Percentiles rank a stretch among this genome's conserved stretches.
phyloP scores from a whole-genome alignment of 2,113 vertebrate species.

The Hemicordylus capensis region DNA sequence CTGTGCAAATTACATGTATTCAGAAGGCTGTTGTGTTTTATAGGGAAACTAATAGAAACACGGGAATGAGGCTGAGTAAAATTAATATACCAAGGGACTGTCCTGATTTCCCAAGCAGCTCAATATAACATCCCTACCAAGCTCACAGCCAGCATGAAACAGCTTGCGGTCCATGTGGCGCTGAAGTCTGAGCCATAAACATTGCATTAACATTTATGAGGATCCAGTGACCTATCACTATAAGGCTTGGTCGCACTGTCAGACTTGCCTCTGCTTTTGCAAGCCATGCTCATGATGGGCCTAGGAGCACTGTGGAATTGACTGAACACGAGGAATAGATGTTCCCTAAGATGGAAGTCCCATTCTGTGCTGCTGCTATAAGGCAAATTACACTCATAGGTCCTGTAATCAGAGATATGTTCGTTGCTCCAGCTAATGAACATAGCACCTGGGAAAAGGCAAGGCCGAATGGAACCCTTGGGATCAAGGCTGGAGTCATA shows the following conservation, averaged over 20 bases:
- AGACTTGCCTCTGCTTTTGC: fast-evolving
- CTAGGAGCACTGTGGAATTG: conserved; percentile 4
- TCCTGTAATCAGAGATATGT: neutral
- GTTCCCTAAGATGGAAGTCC: neutral
- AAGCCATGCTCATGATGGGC: fast-evolving
- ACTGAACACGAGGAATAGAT: neutral
- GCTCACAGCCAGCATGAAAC: conserved; percentile 39
- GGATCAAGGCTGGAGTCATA: neutral
- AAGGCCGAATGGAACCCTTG: neutral
- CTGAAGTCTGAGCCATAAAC: conserved; percentile 25
- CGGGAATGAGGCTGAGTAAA: neutral
- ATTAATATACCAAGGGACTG: neutral
- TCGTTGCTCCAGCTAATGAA: neutral
- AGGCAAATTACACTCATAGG: neutral
- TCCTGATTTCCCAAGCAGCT: conserved; percentile 32
- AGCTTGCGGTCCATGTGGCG: conserved; percentile 68
- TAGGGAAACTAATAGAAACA: neutral
- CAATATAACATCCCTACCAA: neutral
- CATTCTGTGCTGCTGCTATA: neutral
- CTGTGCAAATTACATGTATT: neutral
- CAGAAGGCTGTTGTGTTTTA: neutral
- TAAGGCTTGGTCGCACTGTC: conserved; percentile 9
- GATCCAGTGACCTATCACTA: conserved; percentile 52
- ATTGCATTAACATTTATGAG: conserved; percentile 18
- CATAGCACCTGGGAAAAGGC: fast-evolving